Base-by-base conservation (phyloP, 2,113 vertebrate species). In the Tetrao urogallus region DNA sequence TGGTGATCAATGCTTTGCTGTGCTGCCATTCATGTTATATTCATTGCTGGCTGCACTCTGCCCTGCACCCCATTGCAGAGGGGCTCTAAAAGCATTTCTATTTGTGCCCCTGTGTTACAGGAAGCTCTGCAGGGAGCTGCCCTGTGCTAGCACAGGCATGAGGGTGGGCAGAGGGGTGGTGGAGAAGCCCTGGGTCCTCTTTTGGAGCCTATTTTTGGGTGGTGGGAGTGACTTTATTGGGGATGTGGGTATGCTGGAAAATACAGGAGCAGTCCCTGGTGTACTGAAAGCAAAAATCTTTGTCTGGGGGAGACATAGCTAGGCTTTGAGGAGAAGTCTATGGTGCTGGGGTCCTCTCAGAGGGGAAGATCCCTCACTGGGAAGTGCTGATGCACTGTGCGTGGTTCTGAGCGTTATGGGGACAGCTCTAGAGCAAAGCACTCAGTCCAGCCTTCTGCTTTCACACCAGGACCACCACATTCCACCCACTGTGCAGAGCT, bases 21-120 rank as follows among this genome's bases (percentile, higher is more conserved):
- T 3, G 18, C 25, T 11, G 24, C 65, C 1, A 40, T 78, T 95
- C 91, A 88, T 74, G 50, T 92, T 88, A 92, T 96, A 90, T 97
- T 96, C 93, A 95, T 81, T 91, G 92, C 86, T 50, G 73, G 77
- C 93, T 77, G 91, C 92, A 56, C 96, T 94, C 94, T 88, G 81
- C 57, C 83, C 75, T 18, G 60, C 92, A 92, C 93, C 82, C 72
- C 73, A 71, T 82, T 8, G n/a, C 16, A 34, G 40, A 19, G 56
- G 70, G 92, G 87, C 54, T 71, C 94, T 93, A 88, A 92, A 93
- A 88, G 92, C 71, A 58, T 93, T 91, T 95, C 76, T 84, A 82
- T 76, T 91, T 54, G 82, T 95, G 93, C 88, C 86, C 95, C 3
- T 3, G 85, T 40, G 45, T 88, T 91, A 90, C 86, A 92, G 85